Conservation (phyloP, 2,113 vertebrate genomes). For the Hemiprocne comata region DNA sequence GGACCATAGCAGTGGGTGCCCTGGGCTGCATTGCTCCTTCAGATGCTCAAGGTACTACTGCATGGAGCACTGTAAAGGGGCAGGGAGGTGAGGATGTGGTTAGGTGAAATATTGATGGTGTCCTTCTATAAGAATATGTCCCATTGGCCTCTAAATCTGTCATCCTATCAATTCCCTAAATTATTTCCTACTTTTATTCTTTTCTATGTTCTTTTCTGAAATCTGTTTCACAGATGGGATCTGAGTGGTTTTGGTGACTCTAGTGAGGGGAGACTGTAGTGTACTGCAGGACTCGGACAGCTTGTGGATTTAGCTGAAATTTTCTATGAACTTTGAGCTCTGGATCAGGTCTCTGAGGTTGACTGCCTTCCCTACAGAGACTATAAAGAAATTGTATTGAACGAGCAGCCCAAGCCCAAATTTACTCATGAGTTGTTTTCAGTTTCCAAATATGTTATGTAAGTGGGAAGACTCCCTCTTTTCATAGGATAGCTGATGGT, state of each 20-base stretch:
- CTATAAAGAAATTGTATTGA: not conserved
- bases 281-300: not conserved
- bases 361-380: not conserved
- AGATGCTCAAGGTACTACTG: not conserved
- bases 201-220: not conserved
- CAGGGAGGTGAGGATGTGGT: not conserved
- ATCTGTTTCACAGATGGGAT: not conserved
- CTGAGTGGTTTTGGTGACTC: not conserved
- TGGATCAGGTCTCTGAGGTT: not conserved
- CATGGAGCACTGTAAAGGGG: not conserved
- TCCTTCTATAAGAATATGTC: not conserved
- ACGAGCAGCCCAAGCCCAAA: not conserved
- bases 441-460: not conserved
- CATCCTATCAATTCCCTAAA: not conserved
- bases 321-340: not conserved
- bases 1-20: rapidly evolving
- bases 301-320: not conserved
- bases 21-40: not conserved
- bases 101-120: not conserved
- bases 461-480: not conserved
- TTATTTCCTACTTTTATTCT: not conserved
- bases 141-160: not conserved
- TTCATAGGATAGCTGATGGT: not conserved
- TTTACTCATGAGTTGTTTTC: not conserved
- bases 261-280: not conserved